A percentile compares a stretch with the other conserved stretches of the same genome.
Evolutionary conservation across 2,113 vertebrate genomes (phyloP).

Genomic region (Cichladusa arquata): DNA sequence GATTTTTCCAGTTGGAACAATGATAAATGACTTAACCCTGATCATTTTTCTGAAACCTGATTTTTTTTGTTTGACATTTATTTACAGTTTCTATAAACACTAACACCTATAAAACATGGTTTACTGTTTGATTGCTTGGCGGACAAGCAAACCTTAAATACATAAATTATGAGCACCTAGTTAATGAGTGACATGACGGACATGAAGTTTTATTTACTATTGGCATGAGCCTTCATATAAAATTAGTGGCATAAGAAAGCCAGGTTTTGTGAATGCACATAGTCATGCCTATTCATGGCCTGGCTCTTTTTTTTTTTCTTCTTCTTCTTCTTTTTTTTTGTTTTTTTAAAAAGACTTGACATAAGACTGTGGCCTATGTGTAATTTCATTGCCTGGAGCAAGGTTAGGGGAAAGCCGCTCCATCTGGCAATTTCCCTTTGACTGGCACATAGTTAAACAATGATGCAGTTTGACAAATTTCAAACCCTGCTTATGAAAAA

Average conservation of each 20-base stretch:
- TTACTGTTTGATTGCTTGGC: slow-evolving; percentile 74
- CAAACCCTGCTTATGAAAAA: slow-evolving; percentile 91
- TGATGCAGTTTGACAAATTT: slow-evolving; percentile 96
- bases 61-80: slow-evolving; percentile 82
- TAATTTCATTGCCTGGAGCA: slow-evolving; percentile 83
- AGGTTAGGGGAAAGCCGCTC: slow-evolving; percentile 79
- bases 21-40: slow-evolving; percentile 80
- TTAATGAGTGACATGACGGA: slow-evolving; percentile 78
- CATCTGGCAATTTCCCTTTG: slow-evolving; percentile 86
- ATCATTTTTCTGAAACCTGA: slow-evolving; percentile 75
- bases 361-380: slow-evolving; percentile 76
- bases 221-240: slow-evolving; percentile 79
- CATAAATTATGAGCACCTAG: slow-evolving; percentile 80
- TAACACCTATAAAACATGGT: slow-evolving; percentile 80
- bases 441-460: slow-evolving; percentile 90
- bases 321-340: not conserved
- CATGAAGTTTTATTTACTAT: slow-evolving; percentile 76
- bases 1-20: slow-evolving; percentile 72
- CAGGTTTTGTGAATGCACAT: slow-evolving; percentile 74
- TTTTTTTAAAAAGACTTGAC: slow-evolving; percentile 65
- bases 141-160: slow-evolving; percentile 71
- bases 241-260: slow-evolving; percentile 72
- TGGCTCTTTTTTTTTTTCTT: not conserved
- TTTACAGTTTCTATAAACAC: slow-evolving; percentile 86
- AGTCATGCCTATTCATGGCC: slow-evolving; percentile 76